Evolutionary conservation across 2,797 vertebrate genomes (phyloP).

Genomic region (Bucorvus abyssinicus): DNA sequence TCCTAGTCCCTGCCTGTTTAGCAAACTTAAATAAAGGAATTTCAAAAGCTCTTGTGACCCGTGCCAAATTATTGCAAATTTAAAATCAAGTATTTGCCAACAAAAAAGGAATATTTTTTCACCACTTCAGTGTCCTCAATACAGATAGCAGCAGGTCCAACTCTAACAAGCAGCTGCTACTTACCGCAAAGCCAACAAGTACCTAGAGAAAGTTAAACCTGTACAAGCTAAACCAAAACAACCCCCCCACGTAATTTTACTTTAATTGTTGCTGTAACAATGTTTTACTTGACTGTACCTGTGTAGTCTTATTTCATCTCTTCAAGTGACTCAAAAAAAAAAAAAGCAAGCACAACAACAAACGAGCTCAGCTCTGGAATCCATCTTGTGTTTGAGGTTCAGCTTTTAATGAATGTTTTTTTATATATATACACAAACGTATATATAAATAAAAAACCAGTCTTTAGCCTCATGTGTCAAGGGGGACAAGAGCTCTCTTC

Average conservation of each 20-base stretch:
- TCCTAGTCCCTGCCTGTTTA: neutral
- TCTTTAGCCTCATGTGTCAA: neutral
- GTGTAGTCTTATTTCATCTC: neutral
- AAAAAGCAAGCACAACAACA: neutral
- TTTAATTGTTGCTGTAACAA: neutral
- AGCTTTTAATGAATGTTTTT: neutral
- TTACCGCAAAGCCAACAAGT: neutral
- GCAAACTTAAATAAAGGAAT: constrained; percentile 9
- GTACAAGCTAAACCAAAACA: neutral
- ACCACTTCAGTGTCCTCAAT: neutral
- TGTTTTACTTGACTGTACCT: neutral
- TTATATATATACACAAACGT: neutral
- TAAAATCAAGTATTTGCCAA: constrained; percentile 22
- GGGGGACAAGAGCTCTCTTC: neutral
- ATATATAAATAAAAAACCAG: neutral
- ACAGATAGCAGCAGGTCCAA: neutral
- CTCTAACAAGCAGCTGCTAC: neutral
- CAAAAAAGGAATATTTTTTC: neutral
- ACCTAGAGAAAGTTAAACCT: neutral
- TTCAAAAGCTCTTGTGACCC: neutral
- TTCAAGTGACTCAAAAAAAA: neutral
- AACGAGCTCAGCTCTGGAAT: neutral
- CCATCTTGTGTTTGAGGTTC: neutral
- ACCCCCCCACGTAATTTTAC: neutral
- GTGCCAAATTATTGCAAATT: neutral